Base-by-base conservation (phyloP, 2,888 invertebrate species). In the Drosophila seclusa region DNA sequence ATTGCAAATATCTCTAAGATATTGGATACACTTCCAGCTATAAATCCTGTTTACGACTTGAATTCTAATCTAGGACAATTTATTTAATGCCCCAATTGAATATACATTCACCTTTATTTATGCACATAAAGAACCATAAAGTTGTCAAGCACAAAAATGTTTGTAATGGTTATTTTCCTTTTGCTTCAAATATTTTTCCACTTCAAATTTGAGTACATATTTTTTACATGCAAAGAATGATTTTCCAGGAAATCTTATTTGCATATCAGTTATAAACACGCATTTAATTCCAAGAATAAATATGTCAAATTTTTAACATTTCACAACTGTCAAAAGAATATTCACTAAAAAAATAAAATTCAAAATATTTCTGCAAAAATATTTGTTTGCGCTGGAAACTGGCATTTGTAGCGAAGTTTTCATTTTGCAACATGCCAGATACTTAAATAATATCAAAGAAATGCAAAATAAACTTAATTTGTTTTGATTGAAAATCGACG, bases 11-110 rank as follows among this genome's bases (percentile, higher is more conserved):
- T 55, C n/a, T 13, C n/a, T 1, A 13, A 27, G 55, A 27, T 38
- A 16, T 57, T 57, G 21, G 11, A 40, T 16, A 0, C 36, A 27
- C n/a, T 29, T 21, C 27, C n/a, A 27, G 55, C 38, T 5, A 55
- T 55, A 55, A 38, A 55, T 55, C 38, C n/a, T 16, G n/a, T 27
- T 55, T 27, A 38, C 38, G 55, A 55, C 27, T 38, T 29, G n/a
- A 36, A 29, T 36, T 38, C n/a, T 29, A 38, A 55, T 27, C 36
- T 29, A n/a, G 6, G 8, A 55, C 55, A 36, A 38, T 55, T 55
- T 55, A 55, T 36, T 38, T 55, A 13, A 55, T 38, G n/a, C 0
- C 8, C 27, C 27, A n/a, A 18, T 54, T 18, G 53, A 34, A 54
- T 24, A 54, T 8, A 38, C 27, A 27, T 38, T 27, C 36, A 55